phyloP scores from a whole-genome alignment of 2,113 vertebrate species.

The Todiramphus saurophagus region DNA sequence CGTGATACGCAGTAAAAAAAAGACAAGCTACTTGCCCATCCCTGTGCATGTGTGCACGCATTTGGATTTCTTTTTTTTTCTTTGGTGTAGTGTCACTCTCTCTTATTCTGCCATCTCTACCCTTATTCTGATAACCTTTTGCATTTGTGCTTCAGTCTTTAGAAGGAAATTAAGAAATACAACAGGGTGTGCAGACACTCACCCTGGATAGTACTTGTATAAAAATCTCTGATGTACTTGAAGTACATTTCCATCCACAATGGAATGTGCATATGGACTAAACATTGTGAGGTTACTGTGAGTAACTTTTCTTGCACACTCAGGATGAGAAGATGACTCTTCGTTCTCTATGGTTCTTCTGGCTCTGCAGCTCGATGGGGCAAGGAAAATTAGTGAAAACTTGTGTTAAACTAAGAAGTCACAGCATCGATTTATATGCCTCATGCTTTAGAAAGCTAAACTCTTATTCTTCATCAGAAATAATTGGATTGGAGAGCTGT shows the following conservation, averaged over 20 bases:
- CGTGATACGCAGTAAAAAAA: rapidly evolving
- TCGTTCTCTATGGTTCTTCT: not conserved
- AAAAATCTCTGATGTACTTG: not conserved
- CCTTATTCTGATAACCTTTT: not conserved
- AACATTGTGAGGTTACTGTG: not conserved
- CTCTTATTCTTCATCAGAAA: not conserved
- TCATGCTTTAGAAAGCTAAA: not conserved
- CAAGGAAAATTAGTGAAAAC: not conserved
- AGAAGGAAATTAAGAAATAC: not conserved
- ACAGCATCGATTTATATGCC: not conserved
- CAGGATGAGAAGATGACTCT: not conserved
- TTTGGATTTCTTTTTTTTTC: not conserved
- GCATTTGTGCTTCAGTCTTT: not conserved
- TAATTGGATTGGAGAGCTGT: not conserved
- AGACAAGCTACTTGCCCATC: not conserved
- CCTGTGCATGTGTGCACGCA: not conserved
- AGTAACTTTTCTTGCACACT: not conserved
- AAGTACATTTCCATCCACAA: not conserved
- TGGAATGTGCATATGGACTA: not conserved
- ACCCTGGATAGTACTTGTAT: not conserved
- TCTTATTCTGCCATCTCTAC: not conserved
- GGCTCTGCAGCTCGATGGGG: not conserved
- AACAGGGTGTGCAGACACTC: not conserved
- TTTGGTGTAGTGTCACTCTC: not conserved
- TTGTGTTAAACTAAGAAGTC: not conserved